Base-by-base conservation (phyloP, 2,113 vertebrate species). In the Nothocercus nigrocapillus region DNA sequence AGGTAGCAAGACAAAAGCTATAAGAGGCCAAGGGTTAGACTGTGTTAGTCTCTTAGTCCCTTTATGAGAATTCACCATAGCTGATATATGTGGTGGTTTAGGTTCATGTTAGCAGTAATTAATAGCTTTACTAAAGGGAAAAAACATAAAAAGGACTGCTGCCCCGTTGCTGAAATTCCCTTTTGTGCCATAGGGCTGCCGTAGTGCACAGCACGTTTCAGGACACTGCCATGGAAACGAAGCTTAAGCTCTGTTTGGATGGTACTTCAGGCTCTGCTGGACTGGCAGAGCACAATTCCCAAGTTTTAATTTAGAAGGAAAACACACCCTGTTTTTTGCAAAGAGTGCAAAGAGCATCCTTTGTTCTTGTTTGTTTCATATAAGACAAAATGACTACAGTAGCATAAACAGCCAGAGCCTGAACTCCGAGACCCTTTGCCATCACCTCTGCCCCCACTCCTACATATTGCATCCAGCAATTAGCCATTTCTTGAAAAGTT, bases 261-360 rank as follows among this genome's bases (percentile, higher is more conserved):
- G 73, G 93, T 78, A 64, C 76, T 54, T 0, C 5, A 34, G 72
- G 68, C 64, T 88, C 80, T 75, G 61, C 59, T 49, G 5, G 40
- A 16, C 68, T 18, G 75, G 20, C 81, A 74, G 17, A 62, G 24
- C 59, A 54, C 69, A 68, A 14, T 80, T 90, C 62, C 73, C 28
- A 7, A 30, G 38, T 24, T 82, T 34, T 53, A 30, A 63, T 75
- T 67, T 27, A 19, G 64, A 38, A 80, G 54, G 88, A 63, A 17
- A 82, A 13, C 79, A 88, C 85, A 61, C 76, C 61, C 73, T 13
- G 1, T 24, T 58, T 82, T 82, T 77, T 72, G 40, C 63, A 81
- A 68, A 54, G 63, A 66, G 32, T 70, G 75, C 68, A 79, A 75
- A 85, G 75, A 91, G 85, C 85, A 86, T 93, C 88, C 0, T 22